These are phyloP conservation scores for Exephanes ischioxanthus DNA, from an alignment of 2,888 invertebrate genomes.

Conservation along the genomic window DNA sequence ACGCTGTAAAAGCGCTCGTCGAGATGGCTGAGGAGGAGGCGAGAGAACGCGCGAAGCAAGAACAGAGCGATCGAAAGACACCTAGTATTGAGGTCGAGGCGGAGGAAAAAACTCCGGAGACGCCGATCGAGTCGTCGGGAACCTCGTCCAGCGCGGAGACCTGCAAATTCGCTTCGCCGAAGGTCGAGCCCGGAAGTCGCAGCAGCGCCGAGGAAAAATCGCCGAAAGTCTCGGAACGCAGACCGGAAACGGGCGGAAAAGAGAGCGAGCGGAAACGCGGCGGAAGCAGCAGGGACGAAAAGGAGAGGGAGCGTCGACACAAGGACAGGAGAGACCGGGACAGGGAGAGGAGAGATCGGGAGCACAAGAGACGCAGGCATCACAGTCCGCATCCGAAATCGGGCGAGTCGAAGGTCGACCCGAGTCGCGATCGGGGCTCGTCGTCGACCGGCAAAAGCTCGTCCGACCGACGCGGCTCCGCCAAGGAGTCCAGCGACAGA, in stretches of 20 bases:
- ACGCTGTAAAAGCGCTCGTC: conserved; percentile 82
- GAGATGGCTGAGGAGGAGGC: conserved; percentile 84
- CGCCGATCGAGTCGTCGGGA: conserved; percentile 13
- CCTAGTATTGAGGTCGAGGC: conserved; percentile 33
- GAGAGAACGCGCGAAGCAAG: conserved; percentile 76
- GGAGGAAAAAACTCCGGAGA: conserved; percentile 42
- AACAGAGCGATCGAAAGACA: conserved; percentile 55
- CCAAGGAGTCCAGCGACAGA: conserved; percentile 33
- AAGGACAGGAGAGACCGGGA: conserved; percentile 75
- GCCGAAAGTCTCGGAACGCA: conserved; percentile 56
- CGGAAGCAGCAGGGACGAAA: conserved; percentile 65
- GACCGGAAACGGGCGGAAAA: conserved; percentile 3
- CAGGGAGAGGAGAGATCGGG: conserved; percentile 73
- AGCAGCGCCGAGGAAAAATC: conserved; percentile 76
- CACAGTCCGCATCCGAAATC: conserved; percentile 58
- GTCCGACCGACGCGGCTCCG: conserved; percentile 34
- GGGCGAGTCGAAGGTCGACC: conserved; percentile 31
- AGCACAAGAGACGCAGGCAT: conserved; percentile 72
- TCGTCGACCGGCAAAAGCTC: conserved; percentile 42
- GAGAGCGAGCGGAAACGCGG: conserved; percentile 9
- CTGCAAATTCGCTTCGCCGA: conserved; percentile 47
- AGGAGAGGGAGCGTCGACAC: conserved; percentile 72
- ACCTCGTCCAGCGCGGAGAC: background rate
- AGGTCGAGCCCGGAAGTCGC: conserved; percentile 55
- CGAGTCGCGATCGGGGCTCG: conserved; percentile 25